Evolutionary conservation across 2,113 vertebrate species (phyloP).

Genomic region (Micronycteris hirsuta): DNA sequence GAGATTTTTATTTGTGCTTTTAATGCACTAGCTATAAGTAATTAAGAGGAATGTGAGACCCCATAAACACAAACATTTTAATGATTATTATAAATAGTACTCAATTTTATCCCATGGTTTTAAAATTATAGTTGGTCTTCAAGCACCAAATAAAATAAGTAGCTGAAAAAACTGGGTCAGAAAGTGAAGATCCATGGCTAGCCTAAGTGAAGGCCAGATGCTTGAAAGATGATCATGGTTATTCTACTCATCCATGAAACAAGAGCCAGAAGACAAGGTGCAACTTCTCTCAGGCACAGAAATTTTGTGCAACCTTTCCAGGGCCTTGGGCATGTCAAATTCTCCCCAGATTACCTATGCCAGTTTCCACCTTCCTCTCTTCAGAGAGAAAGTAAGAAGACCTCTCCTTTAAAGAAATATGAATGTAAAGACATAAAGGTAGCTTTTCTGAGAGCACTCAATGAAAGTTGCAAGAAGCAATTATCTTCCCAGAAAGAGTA

Average conservation of each 20-base stretch:
- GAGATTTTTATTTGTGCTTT: neutral
- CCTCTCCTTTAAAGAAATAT: neutral
- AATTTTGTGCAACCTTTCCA: neutral
- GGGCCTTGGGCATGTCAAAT: fast-evolving
- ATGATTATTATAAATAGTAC: neutral
- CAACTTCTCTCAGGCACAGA: neutral
- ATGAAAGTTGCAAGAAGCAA: neutral
- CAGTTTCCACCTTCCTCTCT: neutral
- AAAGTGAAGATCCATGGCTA: neutral
- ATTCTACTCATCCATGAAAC: neutral
- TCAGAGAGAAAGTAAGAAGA: neutral
- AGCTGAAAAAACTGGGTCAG: neutral
- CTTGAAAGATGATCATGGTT: neutral
- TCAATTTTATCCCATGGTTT: neutral
- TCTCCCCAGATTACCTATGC: neutral
- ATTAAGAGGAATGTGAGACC: neutral
- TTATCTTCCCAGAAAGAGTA: neutral
- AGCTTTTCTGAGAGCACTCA: neutral
- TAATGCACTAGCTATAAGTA: neutral
- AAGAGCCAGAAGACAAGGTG: neutral
- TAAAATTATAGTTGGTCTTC: neutral
- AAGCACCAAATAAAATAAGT: neutral
- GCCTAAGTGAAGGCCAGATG: fast-evolving
- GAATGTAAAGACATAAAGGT: neutral
- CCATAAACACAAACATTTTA: neutral